Base-by-base conservation (phyloP, 2,888 invertebrate genomes). In the Cryptocephalus primarius region DNA sequence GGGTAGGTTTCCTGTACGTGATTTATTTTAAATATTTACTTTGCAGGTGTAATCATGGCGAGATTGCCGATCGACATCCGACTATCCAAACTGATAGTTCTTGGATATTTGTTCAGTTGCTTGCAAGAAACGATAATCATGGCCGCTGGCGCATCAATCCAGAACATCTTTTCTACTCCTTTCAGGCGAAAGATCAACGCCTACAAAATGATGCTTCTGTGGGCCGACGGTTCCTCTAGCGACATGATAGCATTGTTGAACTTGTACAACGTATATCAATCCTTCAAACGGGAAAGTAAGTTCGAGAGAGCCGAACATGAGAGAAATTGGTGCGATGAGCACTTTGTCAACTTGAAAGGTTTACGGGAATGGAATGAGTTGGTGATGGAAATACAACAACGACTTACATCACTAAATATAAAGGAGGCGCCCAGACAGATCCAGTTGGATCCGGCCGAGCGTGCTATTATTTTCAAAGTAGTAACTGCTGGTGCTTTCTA, bases 401-500 rank as follows among this genome's bases (percentile, higher is more conserved):
- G 91, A 1, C 73, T 92, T 6, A 61, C 71, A 1, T 46, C 60
- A 0, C 66, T 83, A 48, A 79, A 82, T 44, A 80, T 91, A 40
- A 75, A 73, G 39, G 70, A 75, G 39, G 70, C 73, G 4, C 66
- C 66, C 1, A 75, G 73, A 3, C 65, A 71, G 31, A 60, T 67
- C 2, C 55, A 51, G 50, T 73, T 75, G 70, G 65, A 61, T 32
- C 65, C 72, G 12, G 63, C 68, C 1, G 79, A 84, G 56, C 76
- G 75, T 44, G 71, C 77, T 0, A 69, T 83, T 0, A 67, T 85
- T n/a, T 65, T 86, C 0, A 87, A 22, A 22, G 66, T 88, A 36
- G 75, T 85, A n/a, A 71, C 89, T 33, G 83, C 85, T 48, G 91
- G 88, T 2, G 93, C 94, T 1, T 93, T 93, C 69, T 96, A 93